Percentiles rank a stretch among this genome's conserved stretches.
phyloP scores from a whole-genome alignment of 2,113 vertebrate genomes.

The Chionis minor region DNA sequence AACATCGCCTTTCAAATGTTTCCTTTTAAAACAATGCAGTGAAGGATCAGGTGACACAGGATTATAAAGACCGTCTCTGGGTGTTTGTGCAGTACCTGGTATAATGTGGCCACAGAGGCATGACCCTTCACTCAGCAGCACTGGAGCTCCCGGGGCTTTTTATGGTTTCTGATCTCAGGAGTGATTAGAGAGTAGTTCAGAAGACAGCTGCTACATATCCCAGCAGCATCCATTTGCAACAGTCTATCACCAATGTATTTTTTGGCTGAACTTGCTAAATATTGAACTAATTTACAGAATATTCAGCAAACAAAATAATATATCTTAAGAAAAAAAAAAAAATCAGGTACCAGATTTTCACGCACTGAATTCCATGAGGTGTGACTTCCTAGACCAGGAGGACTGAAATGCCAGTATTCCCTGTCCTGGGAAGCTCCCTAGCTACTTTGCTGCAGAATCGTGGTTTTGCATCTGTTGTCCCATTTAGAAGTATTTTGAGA shows the following conservation, averaged over 20 bases:
- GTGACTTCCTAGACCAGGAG: background rate
- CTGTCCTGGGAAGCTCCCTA: background rate
- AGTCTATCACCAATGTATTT: background rate
- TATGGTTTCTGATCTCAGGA: background rate
- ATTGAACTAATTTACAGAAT: background rate
- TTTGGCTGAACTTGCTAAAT: background rate
- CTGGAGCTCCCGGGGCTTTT: background rate
- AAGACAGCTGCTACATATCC: background rate
- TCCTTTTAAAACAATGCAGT: background rate
- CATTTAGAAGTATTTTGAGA: background rate
- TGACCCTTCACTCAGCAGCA: background rate
- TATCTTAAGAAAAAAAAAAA: background rate
- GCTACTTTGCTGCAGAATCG: fast-evolving
- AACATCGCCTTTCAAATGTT: background rate
- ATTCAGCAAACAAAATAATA: background rate
- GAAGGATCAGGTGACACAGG: background rate
- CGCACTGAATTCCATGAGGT: background rate
- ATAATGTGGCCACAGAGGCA: background rate
- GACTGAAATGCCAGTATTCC: background rate
- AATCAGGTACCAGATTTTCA: background rate
- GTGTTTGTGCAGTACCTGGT: background rate
- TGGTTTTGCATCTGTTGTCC: background rate
- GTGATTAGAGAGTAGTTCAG: background rate
- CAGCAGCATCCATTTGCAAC: background rate
- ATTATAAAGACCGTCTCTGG: background rate